Evolutionary conservation across 1,140 invertebrate species (phyloP).

Genomic region (Drosophila lini): DNA sequence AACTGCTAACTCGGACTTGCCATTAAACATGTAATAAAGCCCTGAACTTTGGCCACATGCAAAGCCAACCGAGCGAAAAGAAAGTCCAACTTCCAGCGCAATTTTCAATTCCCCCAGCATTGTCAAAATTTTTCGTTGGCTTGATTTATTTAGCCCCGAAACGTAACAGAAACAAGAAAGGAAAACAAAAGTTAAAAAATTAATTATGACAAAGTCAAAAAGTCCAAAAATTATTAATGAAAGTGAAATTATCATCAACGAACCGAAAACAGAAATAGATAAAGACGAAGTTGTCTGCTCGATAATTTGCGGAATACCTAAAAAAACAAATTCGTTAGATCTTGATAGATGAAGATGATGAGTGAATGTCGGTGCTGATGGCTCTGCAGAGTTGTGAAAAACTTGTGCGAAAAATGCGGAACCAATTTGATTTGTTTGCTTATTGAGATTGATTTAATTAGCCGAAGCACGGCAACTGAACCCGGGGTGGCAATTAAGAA

Average conservation of each 20-base stretch:
- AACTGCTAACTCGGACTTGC: background rate
- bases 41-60: conserved; percentile 41
- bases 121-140: conserved; percentile 28
- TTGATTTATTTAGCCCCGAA: conserved; percentile 62
- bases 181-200: conserved; percentile 46
- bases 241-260: conserved; percentile 65
- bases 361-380: conserved; percentile 20
- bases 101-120: conserved; percentile 42
- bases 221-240: conserved; percentile 60
- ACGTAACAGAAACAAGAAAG: conserved; percentile 16
- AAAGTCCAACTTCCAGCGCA: conserved; percentile 62
- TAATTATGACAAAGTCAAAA: conserved; percentile 65
- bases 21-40: conserved; percentile 30
- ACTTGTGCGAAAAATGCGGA: conserved; percentile 54
- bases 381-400: conserved; percentile 49
- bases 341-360: conserved; percentile 53
- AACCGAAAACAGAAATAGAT: conserved; percentile 20
- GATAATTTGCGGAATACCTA: conserved; percentile 28
- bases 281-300: conserved; percentile 13
- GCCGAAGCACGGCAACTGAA: conserved; percentile 31
- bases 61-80: conserved; percentile 41
- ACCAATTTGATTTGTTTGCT: conserved; percentile 38
- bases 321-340: conserved; percentile 48
- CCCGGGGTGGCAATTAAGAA: conserved; percentile 45
- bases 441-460: conserved; percentile 57